These are phyloP conservation scores for Oenanthe oenanthe DNA, from an alignment of 2,113 vertebrate genomes.

Conservation along the genomic window DNA sequence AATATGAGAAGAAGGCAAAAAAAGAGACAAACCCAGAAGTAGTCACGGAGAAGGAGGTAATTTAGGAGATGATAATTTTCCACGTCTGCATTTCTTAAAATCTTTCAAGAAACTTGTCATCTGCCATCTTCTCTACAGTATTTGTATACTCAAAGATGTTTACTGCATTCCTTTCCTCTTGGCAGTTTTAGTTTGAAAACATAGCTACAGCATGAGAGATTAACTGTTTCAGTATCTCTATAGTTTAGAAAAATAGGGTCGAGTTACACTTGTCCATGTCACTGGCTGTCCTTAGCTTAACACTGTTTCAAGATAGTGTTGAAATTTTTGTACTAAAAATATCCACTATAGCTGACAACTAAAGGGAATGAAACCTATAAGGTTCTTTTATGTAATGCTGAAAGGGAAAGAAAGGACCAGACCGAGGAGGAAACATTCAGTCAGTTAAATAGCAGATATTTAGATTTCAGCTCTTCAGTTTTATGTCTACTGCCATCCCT, in stretches of 20 bases:
- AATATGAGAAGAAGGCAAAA: background rate
- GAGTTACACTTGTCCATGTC: background rate
- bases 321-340: conserved; percentile 46
- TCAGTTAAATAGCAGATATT: background rate
- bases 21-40: background rate
- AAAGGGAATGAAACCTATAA: background rate
- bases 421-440: background rate
- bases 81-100: background rate
- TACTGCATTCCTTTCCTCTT: background rate
- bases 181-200: background rate
- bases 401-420: background rate
- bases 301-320: conserved; percentile 21
- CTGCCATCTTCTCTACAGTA: background rate
- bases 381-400: background rate
- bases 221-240: background rate
- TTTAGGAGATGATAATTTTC: background rate
- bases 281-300: background rate
- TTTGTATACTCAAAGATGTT: background rate
- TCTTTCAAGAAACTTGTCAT: background rate
- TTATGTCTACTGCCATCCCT: background rate
- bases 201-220: background rate
- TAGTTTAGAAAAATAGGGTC: background rate
- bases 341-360: background rate
- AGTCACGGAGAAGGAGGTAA: background rate
- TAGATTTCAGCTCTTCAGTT: background rate